Evolutionary conservation across 64 coral and sea anemone species (phyloP).

Genomic region (Trachythela sp.): DNA sequence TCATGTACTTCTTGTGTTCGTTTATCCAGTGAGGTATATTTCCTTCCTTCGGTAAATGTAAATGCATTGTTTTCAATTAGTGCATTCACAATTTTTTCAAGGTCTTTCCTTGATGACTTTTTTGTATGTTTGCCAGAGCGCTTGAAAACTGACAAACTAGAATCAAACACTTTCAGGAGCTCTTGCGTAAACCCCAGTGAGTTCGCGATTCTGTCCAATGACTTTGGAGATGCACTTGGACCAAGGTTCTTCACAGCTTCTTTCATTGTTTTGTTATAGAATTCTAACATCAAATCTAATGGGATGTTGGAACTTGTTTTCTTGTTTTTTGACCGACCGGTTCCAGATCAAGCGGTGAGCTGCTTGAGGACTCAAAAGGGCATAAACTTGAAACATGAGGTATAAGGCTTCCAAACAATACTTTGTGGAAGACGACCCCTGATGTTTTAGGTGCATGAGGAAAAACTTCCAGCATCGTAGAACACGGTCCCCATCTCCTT

Average conservation of each 20-base stretch:
- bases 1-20: no score
- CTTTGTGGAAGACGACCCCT: background rate
- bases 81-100: background rate
- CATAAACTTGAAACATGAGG: background rate
- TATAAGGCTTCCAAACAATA: background rate
- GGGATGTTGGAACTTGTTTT: background rate
- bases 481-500: constrained; percentile 63
- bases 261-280: background rate
- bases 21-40: background rate
- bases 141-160: background rate
- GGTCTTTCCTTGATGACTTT: background rate
- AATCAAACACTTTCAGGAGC: background rate
- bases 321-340: background rate
- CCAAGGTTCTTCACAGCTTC: background rate
- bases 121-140: background rate
- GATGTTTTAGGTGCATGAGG: background rate
- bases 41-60: background rate
- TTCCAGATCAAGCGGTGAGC: background rate
- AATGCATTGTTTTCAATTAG: constrained; percentile 3
- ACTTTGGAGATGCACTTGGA: background rate
- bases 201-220: background rate
- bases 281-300: background rate
- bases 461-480: constrained; percentile 20
- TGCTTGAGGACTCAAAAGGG: background rate
- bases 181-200: background rate